These are phyloP conservation scores for Diogma glabrata DNA, from an alignment of 2,888 invertebrate species.

Conservation along the genomic window DNA sequence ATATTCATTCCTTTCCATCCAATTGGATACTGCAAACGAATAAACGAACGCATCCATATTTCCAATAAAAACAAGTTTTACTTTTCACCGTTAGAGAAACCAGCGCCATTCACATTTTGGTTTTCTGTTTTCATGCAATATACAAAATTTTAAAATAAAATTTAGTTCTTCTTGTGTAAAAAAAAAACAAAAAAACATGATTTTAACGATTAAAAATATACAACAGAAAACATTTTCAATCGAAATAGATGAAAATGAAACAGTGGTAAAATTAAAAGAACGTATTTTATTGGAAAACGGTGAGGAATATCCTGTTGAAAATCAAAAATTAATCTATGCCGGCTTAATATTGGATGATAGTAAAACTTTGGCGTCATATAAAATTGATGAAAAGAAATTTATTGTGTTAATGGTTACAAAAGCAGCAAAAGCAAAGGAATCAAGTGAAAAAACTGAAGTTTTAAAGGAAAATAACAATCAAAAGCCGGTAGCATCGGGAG, in stretches of 20 bases:
- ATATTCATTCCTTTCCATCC: too few species aligned
- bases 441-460: conserved; percentile 28
- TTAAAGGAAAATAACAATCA: neutral
- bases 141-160: too few species aligned
- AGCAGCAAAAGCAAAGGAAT: conserved; percentile 16
- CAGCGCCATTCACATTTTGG: too few species aligned
- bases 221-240: conserved; percentile 89
- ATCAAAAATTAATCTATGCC: conserved; percentile 92
- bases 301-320: conserved; percentile 72
- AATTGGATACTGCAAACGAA: too few species aligned
- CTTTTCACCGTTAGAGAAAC: too few species aligned
- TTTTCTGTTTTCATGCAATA: too few species aligned
- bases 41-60: too few species aligned
- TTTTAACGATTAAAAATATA: conserved; percentile 83
- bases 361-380: conserved; percentile 71
- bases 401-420: conserved; percentile 92
- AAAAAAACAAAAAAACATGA: too few species aligned
- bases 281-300: conserved; percentile 86
- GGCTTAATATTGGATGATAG: conserved; percentile 91
- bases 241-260: conserved; percentile 74
- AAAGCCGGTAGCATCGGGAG: neutral
- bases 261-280: conserved; percentile 72
- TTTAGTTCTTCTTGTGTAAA: too few species aligned
- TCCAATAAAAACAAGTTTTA: too few species aligned
- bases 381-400: conserved; percentile 94